Conservation (phyloP, 1,140 invertebrate species). For the Pteromalus puparum region DNA sequence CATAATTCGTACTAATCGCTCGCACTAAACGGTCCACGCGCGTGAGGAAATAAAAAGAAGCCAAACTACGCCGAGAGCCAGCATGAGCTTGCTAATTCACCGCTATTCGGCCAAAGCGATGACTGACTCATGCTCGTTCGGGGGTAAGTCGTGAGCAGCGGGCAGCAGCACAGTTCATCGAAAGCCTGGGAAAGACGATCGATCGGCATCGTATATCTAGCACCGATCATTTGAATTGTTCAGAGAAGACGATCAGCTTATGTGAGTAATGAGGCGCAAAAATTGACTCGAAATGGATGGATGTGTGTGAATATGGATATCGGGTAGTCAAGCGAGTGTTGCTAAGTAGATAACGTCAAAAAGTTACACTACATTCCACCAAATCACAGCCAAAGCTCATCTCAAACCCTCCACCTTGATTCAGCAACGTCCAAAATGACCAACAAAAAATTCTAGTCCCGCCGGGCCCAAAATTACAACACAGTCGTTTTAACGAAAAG, state of each 20-base stretch:
- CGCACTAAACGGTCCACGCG: too few species aligned
- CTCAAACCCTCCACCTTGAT: too few species aligned
- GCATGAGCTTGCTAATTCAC: constrained; percentile 16
- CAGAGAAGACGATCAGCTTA: constrained; percentile 1
- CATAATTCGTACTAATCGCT: neutral
- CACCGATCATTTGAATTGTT: constrained; percentile 20
- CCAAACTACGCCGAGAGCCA: neutral
- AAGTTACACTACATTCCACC: too few species aligned
- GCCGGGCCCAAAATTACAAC: neutral
- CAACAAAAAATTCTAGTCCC: neutral
- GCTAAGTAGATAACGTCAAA: too few species aligned
- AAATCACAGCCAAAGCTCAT: too few species aligned
- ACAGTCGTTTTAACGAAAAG: constrained; percentile 6
- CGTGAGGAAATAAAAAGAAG: neutral
- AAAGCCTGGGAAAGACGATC: constrained; percentile 36
- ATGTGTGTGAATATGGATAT: too few species aligned
- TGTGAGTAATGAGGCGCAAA: neutral
- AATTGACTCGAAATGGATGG: too few species aligned
- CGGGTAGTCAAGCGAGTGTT: too few species aligned
- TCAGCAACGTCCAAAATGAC: neutral
- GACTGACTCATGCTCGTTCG: neutral
- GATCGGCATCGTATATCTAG: constrained; percentile 10
- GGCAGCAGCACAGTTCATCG: neutral
- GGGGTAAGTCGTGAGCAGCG: constrained; percentile 28
- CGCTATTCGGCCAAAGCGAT: constrained; percentile 15